Evolutionary conservation across 2,888 invertebrate species (phyloP), one percentile per base, ranked within the genome.

Genomic region (Toxonevra muliebris): DNA sequence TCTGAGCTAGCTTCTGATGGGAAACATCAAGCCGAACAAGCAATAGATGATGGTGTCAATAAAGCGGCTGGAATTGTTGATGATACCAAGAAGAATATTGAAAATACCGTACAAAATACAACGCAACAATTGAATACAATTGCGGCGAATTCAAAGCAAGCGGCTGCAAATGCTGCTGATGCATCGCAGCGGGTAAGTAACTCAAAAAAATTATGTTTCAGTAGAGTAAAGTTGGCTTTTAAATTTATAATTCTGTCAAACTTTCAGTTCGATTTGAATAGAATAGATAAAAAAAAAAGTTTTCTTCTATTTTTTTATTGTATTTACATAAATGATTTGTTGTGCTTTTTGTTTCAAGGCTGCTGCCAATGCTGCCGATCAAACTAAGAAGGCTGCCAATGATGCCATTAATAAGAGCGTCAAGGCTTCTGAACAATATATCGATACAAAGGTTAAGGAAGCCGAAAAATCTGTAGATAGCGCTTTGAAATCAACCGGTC

Each of bases 401-500:
- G 82, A 86, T 65, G 86, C 86, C 50, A 84, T 86, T 72, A 86
- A 86, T 76, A 86, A 87, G 79, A 86, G 87, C 66, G 83, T 86
- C 52, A 86, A 86, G 78, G 86, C 86, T 10, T 84, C 85, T 65
- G 87, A 86, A 71, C 79, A 83, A 50, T 84, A 82, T n/a, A 82
- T 87, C 55, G 87, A 87, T 69, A 79, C 82, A 48, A 87, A 87
- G 80, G 72, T 87, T 61, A 86, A 86, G 75, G 83, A 87, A 73
- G 86, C 87, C n/a, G 87, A 86, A 75, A 78, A 79, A 17, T 87
- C 87, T 30, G 83, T 89, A 20, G 89, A 89, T 72, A 87, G 87
- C 72, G 88, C 88, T 64, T 81, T 89, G 74, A 88, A 88, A 85
- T 86, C 87, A 77, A 88, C 89, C 19, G 86, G 88, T 67, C 83